Percentiles rank a stretch among this genome's conserved stretches.
Evolutionary conservation across 37 sponge, comb jelly and placozoan genomes (phyloP).

Genomic region (Halisarca cf. caerulea): DNA sequence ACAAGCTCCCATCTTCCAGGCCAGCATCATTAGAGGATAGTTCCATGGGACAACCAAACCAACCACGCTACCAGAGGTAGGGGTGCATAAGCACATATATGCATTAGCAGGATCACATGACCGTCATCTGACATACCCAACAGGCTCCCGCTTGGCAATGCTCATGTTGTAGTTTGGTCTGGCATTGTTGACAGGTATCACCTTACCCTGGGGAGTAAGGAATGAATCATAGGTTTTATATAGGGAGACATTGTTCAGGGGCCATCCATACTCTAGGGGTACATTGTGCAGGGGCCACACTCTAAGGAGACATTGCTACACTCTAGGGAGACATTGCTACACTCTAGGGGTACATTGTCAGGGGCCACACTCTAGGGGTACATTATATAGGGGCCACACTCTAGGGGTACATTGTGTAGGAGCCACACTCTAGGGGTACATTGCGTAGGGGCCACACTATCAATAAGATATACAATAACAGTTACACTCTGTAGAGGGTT

Average conservation of each 20-base stretch:
- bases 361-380: neutral
- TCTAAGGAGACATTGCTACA: neutral
- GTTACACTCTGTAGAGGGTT: neutral
- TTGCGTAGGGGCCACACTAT: neutral
- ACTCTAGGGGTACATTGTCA: neutral
- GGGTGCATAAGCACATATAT: neutral
- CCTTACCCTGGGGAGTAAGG: conserved; percentile 52
- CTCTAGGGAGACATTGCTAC: neutral
- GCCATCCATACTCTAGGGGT: too few species aligned
- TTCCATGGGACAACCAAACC: conserved; percentile 95
- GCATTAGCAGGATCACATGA: neutral
- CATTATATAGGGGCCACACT: neutral
- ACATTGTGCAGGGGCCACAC: neutral
- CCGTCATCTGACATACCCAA: conserved; percentile 61
- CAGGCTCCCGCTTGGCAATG: conserved; percentile 81
- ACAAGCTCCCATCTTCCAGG: conserved; percentile 91
- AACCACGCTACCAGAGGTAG: conserved; percentile 53
- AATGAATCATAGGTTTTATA: neutral
- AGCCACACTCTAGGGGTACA: neutral
- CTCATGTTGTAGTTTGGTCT: conserved; percentile 88
- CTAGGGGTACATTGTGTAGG: too few species aligned
- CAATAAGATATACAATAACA: neutral
- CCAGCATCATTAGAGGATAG: conserved; percentile 95
- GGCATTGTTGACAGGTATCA: conserved; percentile 93
- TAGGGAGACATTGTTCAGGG: too few species aligned